A percentile compares a stretch with the other conserved stretches of the same genome.
Conservation (phyloP, 2,888 invertebrate genomes). For the Graphium colonna region DNA sequence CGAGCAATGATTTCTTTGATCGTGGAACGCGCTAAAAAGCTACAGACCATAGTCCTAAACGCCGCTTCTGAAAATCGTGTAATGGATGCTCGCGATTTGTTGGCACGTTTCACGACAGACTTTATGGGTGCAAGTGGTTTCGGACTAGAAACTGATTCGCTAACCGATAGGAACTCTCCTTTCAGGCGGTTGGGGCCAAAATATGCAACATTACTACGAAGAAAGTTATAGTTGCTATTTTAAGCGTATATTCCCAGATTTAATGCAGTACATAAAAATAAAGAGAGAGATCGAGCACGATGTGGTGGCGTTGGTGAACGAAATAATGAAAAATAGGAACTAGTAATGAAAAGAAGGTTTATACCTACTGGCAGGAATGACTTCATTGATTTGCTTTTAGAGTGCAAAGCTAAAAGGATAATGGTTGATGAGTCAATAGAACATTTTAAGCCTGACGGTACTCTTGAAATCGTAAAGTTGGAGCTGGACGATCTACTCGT, state of each 20-base stretch:
- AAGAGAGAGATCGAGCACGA: conserved; percentile 29
- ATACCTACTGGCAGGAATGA: conserved; percentile 46
- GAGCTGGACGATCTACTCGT: conserved; percentile 43
- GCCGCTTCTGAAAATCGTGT: conserved; percentile 34
- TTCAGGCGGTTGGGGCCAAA: conserved; percentile 37
- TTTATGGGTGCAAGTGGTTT: conserved; percentile 50
- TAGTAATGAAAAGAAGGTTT: no score
- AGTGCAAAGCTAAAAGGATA: conserved; percentile 43
- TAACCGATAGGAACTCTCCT: conserved; percentile 41
- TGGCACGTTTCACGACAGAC: conserved; percentile 47
- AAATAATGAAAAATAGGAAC: conserved; percentile 46
- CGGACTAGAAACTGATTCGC: conserved; percentile 40
- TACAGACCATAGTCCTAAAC: conserved; percentile 33
- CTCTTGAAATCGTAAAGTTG: conserved; percentile 41
- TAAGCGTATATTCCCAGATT: conserved; percentile 45
- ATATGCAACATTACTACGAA: conserved; percentile 37
- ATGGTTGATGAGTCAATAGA: conserved; percentile 53
- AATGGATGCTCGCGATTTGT: conserved; percentile 39
- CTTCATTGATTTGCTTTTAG: conserved; percentile 44
- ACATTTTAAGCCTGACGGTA: conserved; percentile 42
- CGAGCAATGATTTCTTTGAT: conserved; percentile 61
- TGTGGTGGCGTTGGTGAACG: conserved; percentile 35
- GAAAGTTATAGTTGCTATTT: conserved; percentile 30
- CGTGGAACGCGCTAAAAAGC: conserved; percentile 50
- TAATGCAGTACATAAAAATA: conserved; percentile 32